Conservation (phyloP, 2,888 invertebrate species). For the Nymphalis urticae region DNA sequence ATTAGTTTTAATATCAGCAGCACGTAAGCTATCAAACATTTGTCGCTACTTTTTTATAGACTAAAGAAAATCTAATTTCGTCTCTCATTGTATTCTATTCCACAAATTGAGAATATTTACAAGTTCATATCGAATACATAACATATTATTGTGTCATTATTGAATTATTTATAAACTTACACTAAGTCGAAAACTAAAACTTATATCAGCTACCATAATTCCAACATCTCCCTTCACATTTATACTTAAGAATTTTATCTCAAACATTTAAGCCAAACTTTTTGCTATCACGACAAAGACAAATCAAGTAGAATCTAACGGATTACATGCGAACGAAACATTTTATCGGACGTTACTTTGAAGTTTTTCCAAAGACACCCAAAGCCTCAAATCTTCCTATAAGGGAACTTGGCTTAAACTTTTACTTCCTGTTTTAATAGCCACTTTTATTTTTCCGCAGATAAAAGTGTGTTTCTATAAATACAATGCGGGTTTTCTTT, state of each 20-base stretch:
- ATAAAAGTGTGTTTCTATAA: slow-evolving; percentile 41
- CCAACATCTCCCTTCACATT: neutral
- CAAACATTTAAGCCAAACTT: slow-evolving; percentile 20
- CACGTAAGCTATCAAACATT: no score
- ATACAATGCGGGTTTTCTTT: slow-evolving; percentile 35
- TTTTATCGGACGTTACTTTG: slow-evolving; percentile 63
- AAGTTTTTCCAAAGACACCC: slow-evolving; percentile 68
- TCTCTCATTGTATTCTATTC: no score
- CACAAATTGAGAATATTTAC: no score
- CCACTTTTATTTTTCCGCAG: slow-evolving; percentile 50
- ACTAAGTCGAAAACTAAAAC: no score
- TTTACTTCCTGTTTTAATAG: slow-evolving; percentile 63
- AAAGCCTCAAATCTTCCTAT: slow-evolving; percentile 64
- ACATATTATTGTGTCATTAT: no score
- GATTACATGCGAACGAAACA: slow-evolving; percentile 72
- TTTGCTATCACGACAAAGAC: slow-evolving; percentile 61
- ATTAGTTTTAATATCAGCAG: no score
- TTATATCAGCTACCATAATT: neutral
- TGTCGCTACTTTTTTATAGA: no score
- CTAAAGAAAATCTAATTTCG: no score
- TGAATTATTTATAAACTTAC: no score
- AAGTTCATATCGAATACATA: no score
- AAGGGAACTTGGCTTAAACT: slow-evolving; percentile 64
- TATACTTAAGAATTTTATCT: slow-evolving; percentile 9
- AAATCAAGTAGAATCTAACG: slow-evolving; percentile 67